A percentile compares a stretch with the other conserved stretches of the same genome.
Evolutionary conservation across 1,140 invertebrate genomes (phyloP).

Genomic region (Acromyrmex echinatior): DNA sequence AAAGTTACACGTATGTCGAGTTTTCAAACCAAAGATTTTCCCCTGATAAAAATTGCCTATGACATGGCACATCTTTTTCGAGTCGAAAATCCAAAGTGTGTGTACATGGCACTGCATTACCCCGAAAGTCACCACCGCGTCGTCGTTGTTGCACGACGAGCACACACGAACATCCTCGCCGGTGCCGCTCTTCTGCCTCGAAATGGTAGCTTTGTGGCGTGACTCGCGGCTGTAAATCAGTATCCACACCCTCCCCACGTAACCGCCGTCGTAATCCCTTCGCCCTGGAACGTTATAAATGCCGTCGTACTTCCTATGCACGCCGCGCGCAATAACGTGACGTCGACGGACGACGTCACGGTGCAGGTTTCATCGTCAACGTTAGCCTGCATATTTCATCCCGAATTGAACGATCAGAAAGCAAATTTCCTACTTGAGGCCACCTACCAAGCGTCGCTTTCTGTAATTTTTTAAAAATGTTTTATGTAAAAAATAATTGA

Average conservation of each 20-base stretch:
- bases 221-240: slow-evolving; percentile 77
- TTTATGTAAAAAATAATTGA: too few relatives aligned
- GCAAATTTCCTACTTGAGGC: slow-evolving; percentile 5
- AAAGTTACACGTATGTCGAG: not conserved
- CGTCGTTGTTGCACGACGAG: slow-evolving; percentile 18
- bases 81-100: slow-evolving; percentile 33
- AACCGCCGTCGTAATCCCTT: slow-evolving; percentile 65
- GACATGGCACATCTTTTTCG: not conserved
- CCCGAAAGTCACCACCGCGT: slow-evolving; percentile 22
- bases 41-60: slow-evolving; percentile 26
- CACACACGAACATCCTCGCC: slow-evolving; percentile 20
- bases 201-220: slow-evolving; percentile 68
- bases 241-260: slow-evolving; percentile 67
- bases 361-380: slow-evolving; percentile 36
- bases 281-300: slow-evolving; percentile 53
- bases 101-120: slow-evolving; percentile 15
- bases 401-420: slow-evolving; percentile 28
- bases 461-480: too few relatives aligned
- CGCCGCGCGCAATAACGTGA: slow-evolving; percentile 47
- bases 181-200: slow-evolving; percentile 22
- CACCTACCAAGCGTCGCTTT: not conserved
- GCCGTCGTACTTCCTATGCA: slow-evolving; percentile 49
- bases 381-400: slow-evolving; percentile 47
- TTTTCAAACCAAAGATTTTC: not conserved
- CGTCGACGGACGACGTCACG: slow-evolving; percentile 23